Evolutionary conservation across 1,140 invertebrate genomes (phyloP).

Genomic region (Apis dorsata): DNA sequence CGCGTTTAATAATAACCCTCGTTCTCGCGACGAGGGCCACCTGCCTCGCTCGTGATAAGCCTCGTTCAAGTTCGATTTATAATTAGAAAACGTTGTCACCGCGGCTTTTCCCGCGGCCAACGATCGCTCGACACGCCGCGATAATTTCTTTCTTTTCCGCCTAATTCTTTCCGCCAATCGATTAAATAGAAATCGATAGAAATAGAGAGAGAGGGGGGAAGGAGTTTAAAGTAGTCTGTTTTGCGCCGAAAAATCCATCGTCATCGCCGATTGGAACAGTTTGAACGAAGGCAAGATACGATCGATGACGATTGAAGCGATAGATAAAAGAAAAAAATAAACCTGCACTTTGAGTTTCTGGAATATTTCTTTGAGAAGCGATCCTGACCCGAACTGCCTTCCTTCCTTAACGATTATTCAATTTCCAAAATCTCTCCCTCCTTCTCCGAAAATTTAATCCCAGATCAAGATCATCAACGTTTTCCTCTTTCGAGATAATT

Average conservation of each 20-base stretch:
- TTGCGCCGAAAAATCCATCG: neutral
- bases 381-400: too few relatives aligned
- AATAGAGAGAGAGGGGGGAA: too few relatives aligned
- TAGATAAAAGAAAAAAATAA: neutral
- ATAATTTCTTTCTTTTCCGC: neutral
- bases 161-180: neutral
- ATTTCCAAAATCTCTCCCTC: too few relatives aligned
- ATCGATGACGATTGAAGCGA: neutral
- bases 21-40: slow-evolving; percentile 3
- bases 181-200: slow-evolving; percentile 1
- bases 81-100: slow-evolving; percentile 26
- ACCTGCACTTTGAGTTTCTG: neutral
- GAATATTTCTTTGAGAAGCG: neutral
- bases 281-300: neutral
- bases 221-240: neutral
- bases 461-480: too few relatives aligned
- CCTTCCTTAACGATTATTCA: too few relatives aligned
- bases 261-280: neutral
- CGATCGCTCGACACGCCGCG: neutral
- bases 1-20: slow-evolving; percentile 33
- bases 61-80: slow-evolving; percentile 21
- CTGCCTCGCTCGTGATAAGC: slow-evolving; percentile 25
- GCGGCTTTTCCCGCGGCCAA: neutral
- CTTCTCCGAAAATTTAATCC: too few relatives aligned
- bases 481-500: too few relatives aligned